Conservation (phyloP, 2,888 invertebrate species). For the Habroteleia sp. region DNA sequence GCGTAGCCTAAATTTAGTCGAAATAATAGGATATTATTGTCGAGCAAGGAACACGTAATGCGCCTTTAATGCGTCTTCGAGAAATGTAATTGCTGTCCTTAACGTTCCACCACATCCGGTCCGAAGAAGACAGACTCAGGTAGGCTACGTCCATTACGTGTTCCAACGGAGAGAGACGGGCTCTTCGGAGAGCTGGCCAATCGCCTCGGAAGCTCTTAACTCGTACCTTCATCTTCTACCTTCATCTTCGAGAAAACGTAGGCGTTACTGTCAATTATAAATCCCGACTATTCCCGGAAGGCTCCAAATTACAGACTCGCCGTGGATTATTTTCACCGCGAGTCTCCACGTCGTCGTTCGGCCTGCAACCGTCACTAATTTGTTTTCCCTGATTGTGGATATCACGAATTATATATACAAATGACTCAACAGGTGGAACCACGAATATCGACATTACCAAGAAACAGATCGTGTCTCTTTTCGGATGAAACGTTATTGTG, state of each 20-base stretch:
- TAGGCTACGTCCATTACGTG: constrained; percentile 66
- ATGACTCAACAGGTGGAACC: constrained; percentile 36
- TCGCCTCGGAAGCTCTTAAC: constrained; percentile 65
- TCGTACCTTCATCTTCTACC: constrained; percentile 62
- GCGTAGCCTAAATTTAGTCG: constrained; percentile 35
- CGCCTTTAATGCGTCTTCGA: constrained; percentile 68
- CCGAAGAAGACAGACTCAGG: constrained; percentile 58
- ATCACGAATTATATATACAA: constrained; percentile 33
- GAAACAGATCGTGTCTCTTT: constrained; percentile 3
- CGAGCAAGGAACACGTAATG: constrained; percentile 44
- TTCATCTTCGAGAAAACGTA: constrained; percentile 67
- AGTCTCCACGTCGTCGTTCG: constrained; percentile 50
- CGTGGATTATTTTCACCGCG: constrained; percentile 60
- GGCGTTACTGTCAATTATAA: constrained; percentile 75
- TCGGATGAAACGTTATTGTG: too few species aligned
- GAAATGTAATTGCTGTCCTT: constrained; percentile 71
- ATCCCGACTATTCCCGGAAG: constrained; percentile 75
- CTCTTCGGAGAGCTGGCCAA: constrained; percentile 58
- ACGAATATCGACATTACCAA: constrained; percentile 7
- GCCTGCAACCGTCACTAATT: constrained; percentile 44
- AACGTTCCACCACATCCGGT: constrained; percentile 71
- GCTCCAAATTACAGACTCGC: constrained; percentile 71
- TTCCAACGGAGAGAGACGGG: constrained; percentile 58
- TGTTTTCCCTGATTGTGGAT: constrained; percentile 54
- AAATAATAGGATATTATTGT: constrained; percentile 50